Conservation (phyloP, 2,113 vertebrate species). For the Entelurus aequoreus region DNA sequence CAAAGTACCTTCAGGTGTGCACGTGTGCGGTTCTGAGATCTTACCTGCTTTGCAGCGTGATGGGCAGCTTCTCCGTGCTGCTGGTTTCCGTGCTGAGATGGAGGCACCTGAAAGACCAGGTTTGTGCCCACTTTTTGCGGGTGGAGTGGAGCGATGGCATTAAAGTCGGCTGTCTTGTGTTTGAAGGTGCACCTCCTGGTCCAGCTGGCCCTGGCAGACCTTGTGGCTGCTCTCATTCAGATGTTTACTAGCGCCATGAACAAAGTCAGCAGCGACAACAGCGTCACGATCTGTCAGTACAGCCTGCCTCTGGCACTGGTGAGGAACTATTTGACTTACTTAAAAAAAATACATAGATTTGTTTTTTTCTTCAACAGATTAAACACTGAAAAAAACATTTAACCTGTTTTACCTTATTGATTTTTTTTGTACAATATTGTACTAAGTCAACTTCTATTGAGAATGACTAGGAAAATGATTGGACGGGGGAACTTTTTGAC, state of each 20-base stretch:
- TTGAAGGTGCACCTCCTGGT: slow-evolving; percentile 63
- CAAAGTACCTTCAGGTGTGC: not conserved
- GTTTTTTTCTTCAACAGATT: not conserved
- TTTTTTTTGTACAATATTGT: too few relatives aligned
- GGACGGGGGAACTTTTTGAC: too few relatives aligned
- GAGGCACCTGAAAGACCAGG: slow-evolving; percentile 63
- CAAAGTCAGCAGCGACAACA: slow-evolving; percentile 12
- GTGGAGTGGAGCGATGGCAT: not conserved
- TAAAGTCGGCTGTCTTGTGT: slow-evolving; percentile 2
- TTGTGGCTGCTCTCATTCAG: slow-evolving; percentile 65
- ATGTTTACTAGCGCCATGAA: slow-evolving; percentile 54
- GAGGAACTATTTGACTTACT: slow-evolving; percentile 27
- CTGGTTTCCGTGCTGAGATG: slow-evolving; percentile 64
- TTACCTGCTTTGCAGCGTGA: slow-evolving; percentile 45
- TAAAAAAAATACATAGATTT: not conserved
- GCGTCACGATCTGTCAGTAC: slow-evolving; percentile 48
- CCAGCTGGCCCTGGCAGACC: slow-evolving; percentile 76
- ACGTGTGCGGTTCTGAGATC: not conserved
- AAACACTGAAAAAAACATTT: too few relatives aligned
- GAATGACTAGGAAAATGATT: too few relatives aligned
- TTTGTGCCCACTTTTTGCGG: slow-evolving; percentile 4
- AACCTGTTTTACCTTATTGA: too few relatives aligned
- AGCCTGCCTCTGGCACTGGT: slow-evolving; percentile 71
- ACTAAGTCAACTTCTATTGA: too few relatives aligned
- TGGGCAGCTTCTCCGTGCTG: slow-evolving; percentile 71